Evolutionary conservation across 2,888 invertebrate species (phyloP).

Genomic region (Syrista parreyssii): DNA sequence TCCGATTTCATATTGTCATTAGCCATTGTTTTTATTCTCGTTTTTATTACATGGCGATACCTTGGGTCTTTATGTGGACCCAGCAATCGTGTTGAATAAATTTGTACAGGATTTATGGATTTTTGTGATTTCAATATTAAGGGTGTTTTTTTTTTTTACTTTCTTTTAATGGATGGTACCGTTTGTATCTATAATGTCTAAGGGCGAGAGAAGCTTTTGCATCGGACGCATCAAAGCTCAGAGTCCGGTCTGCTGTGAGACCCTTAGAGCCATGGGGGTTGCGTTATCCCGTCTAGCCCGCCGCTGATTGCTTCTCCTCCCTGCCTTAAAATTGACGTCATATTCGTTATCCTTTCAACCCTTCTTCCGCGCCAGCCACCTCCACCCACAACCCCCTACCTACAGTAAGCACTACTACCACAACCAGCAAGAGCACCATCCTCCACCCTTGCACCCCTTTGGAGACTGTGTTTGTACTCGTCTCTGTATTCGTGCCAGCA

Average conservation of each 20-base stretch:
- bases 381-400: slow-evolving; percentile 29
- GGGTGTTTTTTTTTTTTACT: not conserved
- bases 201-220: slow-evolving; percentile 9
- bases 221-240: slow-evolving; percentile 46
- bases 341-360: slow-evolving; percentile 65
- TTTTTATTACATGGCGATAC: not conserved
- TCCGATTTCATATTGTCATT: not conserved
- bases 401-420: not conserved
- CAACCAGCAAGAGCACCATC: not conserved
- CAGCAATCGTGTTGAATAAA: not conserved
- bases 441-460: not conserved
- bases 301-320: slow-evolving; percentile 60
- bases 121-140: not conserved
- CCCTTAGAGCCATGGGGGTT: slow-evolving; percentile 21
- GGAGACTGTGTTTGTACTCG: not conserved
- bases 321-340: slow-evolving; percentile 64
- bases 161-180: not conserved
- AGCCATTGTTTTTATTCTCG: not conserved
- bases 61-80: not conserved
- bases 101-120: not conserved
- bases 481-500: slow-evolving; percentile 11
- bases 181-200: not conserved
- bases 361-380: slow-evolving; percentile 47
- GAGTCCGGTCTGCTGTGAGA: slow-evolving; percentile 41
- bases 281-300: slow-evolving; percentile 21